Base-by-base conservation (phyloP, 2,797 vertebrate species). In the Pelobates cultripes region DNA sequence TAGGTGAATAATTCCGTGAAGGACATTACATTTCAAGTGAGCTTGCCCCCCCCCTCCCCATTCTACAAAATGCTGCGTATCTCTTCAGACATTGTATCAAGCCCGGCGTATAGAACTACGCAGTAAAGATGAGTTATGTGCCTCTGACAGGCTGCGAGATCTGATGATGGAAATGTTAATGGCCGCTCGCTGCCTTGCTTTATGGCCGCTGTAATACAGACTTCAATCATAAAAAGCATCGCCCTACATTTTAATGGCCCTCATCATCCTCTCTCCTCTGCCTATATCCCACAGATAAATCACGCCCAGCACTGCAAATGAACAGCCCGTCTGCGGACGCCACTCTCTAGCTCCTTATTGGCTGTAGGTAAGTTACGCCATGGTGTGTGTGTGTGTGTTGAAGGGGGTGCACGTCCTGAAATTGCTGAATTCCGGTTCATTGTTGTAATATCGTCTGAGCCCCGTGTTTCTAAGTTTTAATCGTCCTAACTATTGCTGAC, bases 191-290 rank as follows among this genome's bases (percentile, higher is more conserved):
- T 92, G 90, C 90, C 91, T 91, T 92, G 90, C 91, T 92, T 92
- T 92, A 92, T 92, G 91, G 91, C 90, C 89, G 90, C 89, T 91
- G 91, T 91, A 92, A 92, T 92, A 91, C 91, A 92, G 91, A 91
- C 91, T 91, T 92, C 91, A 92, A 92, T 92, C 91, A 92, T 92
- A 91, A 91, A 91, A 92, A 92, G 90, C 91, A 92, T 91, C 91
- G 91, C 88, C 90, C 91, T 91, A 91, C 91, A 91, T 91, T 92
- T 92, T 92, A 92, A 92, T 92, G 90, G 91, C 90, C 90, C 91
- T 90, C 91, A 92, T 92, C 91, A 91, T 92, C 90, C 89, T 88
- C 91, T 87, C 90, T 90, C 90, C 90, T 91, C 89, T 92, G 89
- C 90, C 89, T 91, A 91, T 91, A 91, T 91, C 91, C 91, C 89